Conservation (phyloP, 2,797 vertebrate genomes). For the Enteromius viviparus region DNA sequence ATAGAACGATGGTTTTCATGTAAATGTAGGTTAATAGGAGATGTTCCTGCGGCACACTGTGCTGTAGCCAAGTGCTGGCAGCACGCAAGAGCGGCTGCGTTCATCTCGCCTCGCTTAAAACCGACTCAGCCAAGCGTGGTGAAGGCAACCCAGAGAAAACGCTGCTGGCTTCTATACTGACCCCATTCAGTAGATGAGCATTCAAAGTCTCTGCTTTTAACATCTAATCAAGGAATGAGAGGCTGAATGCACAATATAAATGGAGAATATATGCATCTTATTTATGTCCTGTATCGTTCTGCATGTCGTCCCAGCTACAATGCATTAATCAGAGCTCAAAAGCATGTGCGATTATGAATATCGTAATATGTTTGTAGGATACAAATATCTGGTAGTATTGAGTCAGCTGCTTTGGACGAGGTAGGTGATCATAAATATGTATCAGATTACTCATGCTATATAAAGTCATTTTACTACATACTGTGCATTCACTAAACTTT, state of each 20-base stretch:
- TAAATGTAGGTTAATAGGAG: conserved; percentile 70
- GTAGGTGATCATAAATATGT: conserved; percentile 49
- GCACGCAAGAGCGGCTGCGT: conserved; percentile 45
- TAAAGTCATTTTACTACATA: conserved; percentile 55
- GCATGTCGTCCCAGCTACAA: neutral
- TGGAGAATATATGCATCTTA: neutral
- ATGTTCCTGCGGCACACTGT: conserved; percentile 59
- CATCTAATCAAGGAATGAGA: conserved; percentile 29
- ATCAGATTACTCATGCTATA: conserved; percentile 44
- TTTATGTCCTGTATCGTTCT: neutral
- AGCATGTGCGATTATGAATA: conserved; percentile 1
- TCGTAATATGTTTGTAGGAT: neutral
- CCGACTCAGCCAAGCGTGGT: conserved; percentile 59
- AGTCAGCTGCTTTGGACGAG: conserved; percentile 38
- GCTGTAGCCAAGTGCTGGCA: conserved; percentile 53
- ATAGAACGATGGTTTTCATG: conserved; percentile 52
- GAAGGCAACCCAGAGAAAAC: conserved; percentile 21
- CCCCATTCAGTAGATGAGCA: conserved; percentile 39
- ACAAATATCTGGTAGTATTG: conserved; percentile 23
- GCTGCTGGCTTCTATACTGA: conserved; percentile 18
- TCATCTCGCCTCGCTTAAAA: conserved; percentile 60
- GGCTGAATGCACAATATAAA: neutral
- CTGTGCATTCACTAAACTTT: conserved; percentile 54
- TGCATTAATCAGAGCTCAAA: neutral
- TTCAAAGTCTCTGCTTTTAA: conserved; percentile 18